Base-by-base conservation (phyloP, 2,113 vertebrate genomes). In the Corapipo altera region DNA sequence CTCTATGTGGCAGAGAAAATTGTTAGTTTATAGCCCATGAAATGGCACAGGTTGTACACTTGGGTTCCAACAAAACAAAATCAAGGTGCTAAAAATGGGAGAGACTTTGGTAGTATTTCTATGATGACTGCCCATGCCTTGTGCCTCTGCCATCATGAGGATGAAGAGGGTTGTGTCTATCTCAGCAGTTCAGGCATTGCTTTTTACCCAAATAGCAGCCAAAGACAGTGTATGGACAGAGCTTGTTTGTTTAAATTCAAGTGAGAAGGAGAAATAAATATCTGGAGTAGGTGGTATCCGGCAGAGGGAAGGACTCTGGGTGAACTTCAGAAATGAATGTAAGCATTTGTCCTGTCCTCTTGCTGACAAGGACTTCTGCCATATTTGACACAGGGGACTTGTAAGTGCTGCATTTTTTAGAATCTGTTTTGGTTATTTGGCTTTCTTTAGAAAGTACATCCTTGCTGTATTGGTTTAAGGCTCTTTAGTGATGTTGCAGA, bases 341-440 rank as follows among this genome's bases (percentile, higher is more conserved):
- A 71, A 73, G 35, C 65, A 57, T 84, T 91, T 84, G 51, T 59
- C 51, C 43, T 14, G 3, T 73, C 19, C 13, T 84, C 33, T 83
- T 93, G 62, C 72, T 91, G 77, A 70, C 81, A 93, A 85, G 55
- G n/a, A n/a, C 32, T 93, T 73, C 41, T 81, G 49, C 55, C 65
- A 55, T 58, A 11, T 81, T 76, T 0, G 1, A 61, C 59, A 58
- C 24, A 49, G 20, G 12, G 8, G 15, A 84, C 58, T 91, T 67
- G 19, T 64, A 84, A 94, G 54, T 30, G 61, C 37, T 61, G 44
- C 49, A 39, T 51, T 75, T 88, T 89, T 91, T 73, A 78, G 83
- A 86, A 89, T 55, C 35, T 83, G 26, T 72, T 96, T 76, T 11
- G 26, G 30, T 44, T 89, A 14, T 79, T 88, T 51, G 58, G 48